These are phyloP conservation scores for Idaea aversata DNA, from an alignment of 2,888 invertebrate genomes.

Conservation along the genomic window DNA sequence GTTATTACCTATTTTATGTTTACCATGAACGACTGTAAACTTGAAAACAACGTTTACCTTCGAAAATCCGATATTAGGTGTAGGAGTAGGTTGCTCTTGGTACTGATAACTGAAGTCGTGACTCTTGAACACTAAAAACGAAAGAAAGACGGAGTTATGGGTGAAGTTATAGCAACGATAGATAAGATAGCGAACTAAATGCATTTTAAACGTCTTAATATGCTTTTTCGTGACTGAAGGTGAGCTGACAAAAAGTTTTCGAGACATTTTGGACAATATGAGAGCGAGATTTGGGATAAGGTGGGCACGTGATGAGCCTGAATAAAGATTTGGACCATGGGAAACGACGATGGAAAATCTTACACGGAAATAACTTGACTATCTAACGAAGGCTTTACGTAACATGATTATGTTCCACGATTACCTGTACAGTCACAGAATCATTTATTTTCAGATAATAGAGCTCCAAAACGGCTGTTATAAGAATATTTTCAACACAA, in stretches of 20 bases:
- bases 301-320: slow-evolving; percentile 66
- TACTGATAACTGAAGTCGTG: slow-evolving; percentile 84
- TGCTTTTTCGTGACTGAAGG: slow-evolving; percentile 74
- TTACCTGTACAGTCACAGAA: neutral
- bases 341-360: slow-evolving; percentile 53
- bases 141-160: slow-evolving; percentile 78
- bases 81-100: slow-evolving; percentile 85
- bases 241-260: slow-evolving; percentile 70
- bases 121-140: slow-evolving; percentile 92
- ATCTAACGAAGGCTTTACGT: neutral
- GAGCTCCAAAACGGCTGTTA: too few species aligned
- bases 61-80: slow-evolving; percentile 94
- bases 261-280: slow-evolving; percentile 58
- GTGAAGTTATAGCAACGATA: slow-evolving; percentile 69
- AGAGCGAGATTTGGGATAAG: slow-evolving; percentile 65
- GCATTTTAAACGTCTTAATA: slow-evolving; percentile 80
- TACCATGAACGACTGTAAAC: slow-evolving; percentile 52
- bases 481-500: too few species aligned
- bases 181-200: slow-evolving; percentile 78
- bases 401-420: neutral
- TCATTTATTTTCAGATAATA: too few species aligned
- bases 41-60: slow-evolving; percentile 82
- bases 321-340: slow-evolving; percentile 64
- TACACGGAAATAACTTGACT: slow-evolving; percentile 45
- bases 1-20: slow-evolving; percentile 43